phyloP scores from a whole-genome alignment of 2,797 vertebrate species.

The Sebastes itinus region DNA sequence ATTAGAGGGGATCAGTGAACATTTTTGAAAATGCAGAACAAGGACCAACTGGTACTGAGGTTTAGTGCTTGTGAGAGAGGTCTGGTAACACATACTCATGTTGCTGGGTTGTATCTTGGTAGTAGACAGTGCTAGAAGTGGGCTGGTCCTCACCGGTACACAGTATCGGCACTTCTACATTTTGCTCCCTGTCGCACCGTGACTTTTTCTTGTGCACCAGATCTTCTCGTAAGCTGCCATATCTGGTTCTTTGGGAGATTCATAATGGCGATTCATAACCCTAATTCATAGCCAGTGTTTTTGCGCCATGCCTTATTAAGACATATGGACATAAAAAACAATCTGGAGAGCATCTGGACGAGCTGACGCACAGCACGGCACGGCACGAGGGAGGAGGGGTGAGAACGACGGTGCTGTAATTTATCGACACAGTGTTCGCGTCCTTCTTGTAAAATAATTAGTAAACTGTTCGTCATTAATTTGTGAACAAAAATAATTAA shows the following conservation, averaged over 20 bases:
- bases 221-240: background rate
- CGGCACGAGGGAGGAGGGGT: too few relatives aligned
- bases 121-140: background rate
- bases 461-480: too few relatives aligned
- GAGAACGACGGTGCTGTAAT: too few relatives aligned
- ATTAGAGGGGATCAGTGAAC: background rate
- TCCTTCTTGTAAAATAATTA: too few relatives aligned
- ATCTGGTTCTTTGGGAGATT: background rate
- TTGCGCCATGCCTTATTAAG: too few relatives aligned
- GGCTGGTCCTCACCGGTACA: too few relatives aligned
- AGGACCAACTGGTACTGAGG: background rate
- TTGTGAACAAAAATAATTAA: too few relatives aligned
- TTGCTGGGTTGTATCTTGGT: background rate
- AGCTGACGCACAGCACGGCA: too few relatives aligned
- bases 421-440: too few relatives aligned
- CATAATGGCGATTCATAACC: fast-evolving
- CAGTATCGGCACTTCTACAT: background rate
- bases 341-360: too few relatives aligned
- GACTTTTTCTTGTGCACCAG: background rate
- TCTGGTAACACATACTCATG: background rate
- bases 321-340: too few relatives aligned
- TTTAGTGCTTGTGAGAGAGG: background rate
- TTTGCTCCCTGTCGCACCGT: background rate
- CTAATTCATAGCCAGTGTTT: too few relatives aligned
- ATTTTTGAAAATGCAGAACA: background rate